Percentiles rank a stretch among this genome's conserved stretches.
These are phyloP conservation scores for Zaprionus taronus DNA, from an alignment of 1,140 invertebrate species.

Conservation along the genomic window DNA sequence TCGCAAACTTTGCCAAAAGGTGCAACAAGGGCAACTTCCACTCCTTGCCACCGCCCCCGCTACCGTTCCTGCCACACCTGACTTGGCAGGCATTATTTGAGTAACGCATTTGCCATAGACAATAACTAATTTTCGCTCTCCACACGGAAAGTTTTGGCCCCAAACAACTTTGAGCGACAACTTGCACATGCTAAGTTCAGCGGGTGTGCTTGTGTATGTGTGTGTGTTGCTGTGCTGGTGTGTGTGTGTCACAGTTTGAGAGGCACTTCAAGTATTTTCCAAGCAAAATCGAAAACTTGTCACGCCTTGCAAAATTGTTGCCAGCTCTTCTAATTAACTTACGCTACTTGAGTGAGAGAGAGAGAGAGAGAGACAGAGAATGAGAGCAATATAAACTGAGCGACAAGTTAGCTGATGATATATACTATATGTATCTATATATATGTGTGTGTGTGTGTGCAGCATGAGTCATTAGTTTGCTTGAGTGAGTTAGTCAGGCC, in stretches of 20 bases:
- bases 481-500: not conserved
- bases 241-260: conserved; percentile 32
- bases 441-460: not conserved
- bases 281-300: conserved; percentile 15
- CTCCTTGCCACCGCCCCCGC: not conserved
- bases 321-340: conserved; percentile 3
- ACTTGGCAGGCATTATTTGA: conserved; percentile 36
- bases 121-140: conserved; percentile 52
- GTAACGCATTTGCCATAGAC: conserved; percentile 39
- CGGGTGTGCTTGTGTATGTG: not conserved
- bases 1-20: conserved; percentile 40
- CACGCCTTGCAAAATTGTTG: conserved; percentile 7
- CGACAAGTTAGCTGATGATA: not conserved
- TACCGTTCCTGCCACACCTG: too few species aligned
- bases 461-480: conserved; percentile 1
- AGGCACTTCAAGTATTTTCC: conserved; percentile 16
- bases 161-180: conserved; percentile 19
- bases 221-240: not conserved
- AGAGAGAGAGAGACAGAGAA: not conserved
- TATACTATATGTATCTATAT: not conserved
- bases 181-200: conserved; percentile 11
- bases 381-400: not conserved
- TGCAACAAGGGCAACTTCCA: conserved; percentile 4
- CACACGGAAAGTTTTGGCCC: conserved; percentile 20
- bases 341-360: not conserved